Evolutionary conservation across 2,888 invertebrate species (phyloP), one percentile per base, ranked within the genome.

Genomic region (Heliconius aoede): DNA sequence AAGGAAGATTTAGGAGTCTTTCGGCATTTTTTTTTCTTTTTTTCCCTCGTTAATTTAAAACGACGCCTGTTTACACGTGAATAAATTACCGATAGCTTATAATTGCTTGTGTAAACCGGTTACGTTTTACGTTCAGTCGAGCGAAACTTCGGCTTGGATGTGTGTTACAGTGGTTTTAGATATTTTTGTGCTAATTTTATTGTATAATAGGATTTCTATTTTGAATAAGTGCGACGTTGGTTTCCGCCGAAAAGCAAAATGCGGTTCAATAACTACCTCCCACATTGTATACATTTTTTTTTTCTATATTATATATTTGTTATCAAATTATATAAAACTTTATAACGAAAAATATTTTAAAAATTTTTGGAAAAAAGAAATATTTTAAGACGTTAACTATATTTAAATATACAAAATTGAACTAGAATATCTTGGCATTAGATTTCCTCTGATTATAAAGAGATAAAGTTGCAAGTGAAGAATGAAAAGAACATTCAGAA

Each of bases 51-150:
- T 75, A 74, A 73, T 75, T 75, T 71, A 78, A 77, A 76, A 80
- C 78, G 67, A 78, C 73, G 72, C 76, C 80, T 81, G 81, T 83
- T 84, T 84, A 83, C 83, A 83, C 83, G 79, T 81, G 83, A 84
- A 83, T 83, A 84, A 82, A 82, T 82, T 81, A 80, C 80, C 79
- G 82, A 81, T 79, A 74, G 79, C 81, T 80, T 75, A 75, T 82
- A 84, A 85, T 84, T 84, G 83, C 81, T 76, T 82, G 80, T 79
- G 79, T 81, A 80, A 80, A 80, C 78, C 80, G 75, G 79, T 81
- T 80, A 80, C 74, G 75, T 36, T 76, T n/a, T 78, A 79, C 73
- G 76, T 61, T 77, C 76, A 80, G 62, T 78, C 80, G 81, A 77
- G 81, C 81, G 80, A 73, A 74, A 69, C 68, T 60, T 46, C 13